These are phyloP conservation scores for Podabrus alpinus DNA, from an alignment of 2,888 invertebrate species.

Conservation along the genomic window DNA sequence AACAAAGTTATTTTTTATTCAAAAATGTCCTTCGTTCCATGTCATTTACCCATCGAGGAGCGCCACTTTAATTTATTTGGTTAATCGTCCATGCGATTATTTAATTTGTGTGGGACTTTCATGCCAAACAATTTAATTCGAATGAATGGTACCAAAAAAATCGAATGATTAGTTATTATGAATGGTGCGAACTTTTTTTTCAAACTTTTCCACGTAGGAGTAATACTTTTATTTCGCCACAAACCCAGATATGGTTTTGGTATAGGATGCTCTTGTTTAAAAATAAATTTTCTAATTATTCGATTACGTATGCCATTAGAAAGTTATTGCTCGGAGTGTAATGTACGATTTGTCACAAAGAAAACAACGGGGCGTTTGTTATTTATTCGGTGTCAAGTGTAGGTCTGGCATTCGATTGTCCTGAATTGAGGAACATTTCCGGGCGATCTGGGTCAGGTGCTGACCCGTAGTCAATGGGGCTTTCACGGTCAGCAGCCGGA, in stretches of 20 bases:
- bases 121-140: not conserved
- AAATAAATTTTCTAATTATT: not conserved
- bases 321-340: not conserved
- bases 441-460: conserved; percentile 47
- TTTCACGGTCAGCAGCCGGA: conserved; percentile 47
- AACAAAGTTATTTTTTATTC: not conserved
- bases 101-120: not conserved
- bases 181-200: no score
- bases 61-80: not conserved
- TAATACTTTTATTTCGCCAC: not conserved
- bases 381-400: conserved; percentile 33
- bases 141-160: not conserved
- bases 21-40: not conserved
- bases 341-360: not conserved
- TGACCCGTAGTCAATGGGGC: conserved; percentile 41
- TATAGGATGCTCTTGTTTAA: not conserved
- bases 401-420: conserved; percentile 36
- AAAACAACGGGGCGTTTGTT: conserved; percentile 2
- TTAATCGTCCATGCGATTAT: not conserved
- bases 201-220: not conserved
- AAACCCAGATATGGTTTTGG: not conserved
- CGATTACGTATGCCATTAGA: not conserved
- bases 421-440: conserved; percentile 38
- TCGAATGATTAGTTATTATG: not conserved
- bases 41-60: not conserved